phyloP scores from a whole-genome alignment of 2,113 vertebrate genomes.

The Naja naja region DNA sequence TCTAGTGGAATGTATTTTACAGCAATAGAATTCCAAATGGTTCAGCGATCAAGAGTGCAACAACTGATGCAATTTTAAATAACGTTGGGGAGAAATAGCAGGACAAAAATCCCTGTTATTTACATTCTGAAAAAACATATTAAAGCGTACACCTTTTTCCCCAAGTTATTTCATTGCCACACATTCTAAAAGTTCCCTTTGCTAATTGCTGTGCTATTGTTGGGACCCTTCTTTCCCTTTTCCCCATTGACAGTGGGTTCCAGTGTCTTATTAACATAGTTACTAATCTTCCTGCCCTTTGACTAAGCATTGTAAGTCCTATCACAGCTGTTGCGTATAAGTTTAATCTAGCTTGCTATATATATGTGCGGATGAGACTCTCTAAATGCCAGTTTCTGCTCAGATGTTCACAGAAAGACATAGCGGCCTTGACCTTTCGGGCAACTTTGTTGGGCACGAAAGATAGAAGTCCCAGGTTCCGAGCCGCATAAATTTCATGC shows the following conservation, averaged over 20 bases:
- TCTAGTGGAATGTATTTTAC: conserved; percentile 35
- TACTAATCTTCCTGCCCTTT: conserved; percentile 61
- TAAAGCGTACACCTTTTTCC: background rate
- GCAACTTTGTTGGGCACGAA: conserved; percentile 56
- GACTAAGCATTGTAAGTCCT: conserved; percentile 48
- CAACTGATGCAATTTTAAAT: conserved; percentile 46
- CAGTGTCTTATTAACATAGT: conserved; percentile 50
- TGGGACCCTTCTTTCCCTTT: conserved; percentile 9
- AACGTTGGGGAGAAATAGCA: conserved; percentile 10
- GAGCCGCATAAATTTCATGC: conserved; percentile 57
- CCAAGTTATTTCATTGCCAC: conserved; percentile 22
- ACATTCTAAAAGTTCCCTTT: conserved; percentile 27
- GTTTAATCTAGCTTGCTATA: conserved; percentile 55
- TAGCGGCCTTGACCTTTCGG: conserved; percentile 61
- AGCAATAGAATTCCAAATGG: conserved; percentile 43
- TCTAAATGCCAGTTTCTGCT: conserved; percentile 57
- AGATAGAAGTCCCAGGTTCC: conserved; percentile 49
- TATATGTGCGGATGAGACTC: conserved; percentile 53
- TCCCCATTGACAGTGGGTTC: conserved; percentile 42
- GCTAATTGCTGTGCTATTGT: conserved; percentile 23
- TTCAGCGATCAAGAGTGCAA: conserved; percentile 48
- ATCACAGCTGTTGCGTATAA: conserved; percentile 57
- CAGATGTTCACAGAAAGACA: conserved; percentile 61
- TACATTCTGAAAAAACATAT: conserved; percentile 42
- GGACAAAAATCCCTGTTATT: background rate